phyloP scores from a whole-genome alignment of 2,113 vertebrate genomes.

The Felis chaus region DNA sequence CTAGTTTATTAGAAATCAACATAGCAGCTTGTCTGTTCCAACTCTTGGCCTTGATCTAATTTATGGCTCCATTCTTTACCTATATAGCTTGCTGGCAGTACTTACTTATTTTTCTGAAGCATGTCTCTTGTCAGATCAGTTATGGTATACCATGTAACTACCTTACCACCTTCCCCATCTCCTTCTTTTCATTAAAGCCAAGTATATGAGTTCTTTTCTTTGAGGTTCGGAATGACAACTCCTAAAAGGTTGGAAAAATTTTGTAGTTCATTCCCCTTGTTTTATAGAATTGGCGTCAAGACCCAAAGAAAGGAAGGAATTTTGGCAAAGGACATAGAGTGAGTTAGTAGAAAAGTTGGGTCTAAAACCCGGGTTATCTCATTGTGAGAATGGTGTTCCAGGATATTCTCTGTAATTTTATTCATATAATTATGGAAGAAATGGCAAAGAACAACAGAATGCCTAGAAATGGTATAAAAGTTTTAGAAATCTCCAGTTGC shows the following conservation, averaged over 20 bases:
- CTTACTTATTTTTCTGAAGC: background rate
- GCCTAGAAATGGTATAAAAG: background rate
- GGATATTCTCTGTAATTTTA: background rate
- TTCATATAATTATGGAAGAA: background rate
- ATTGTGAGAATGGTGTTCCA: background rate
- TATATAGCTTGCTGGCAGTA: background rate
- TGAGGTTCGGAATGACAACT: slow-evolving; percentile 10
- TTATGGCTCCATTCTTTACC: slow-evolving; percentile 19
- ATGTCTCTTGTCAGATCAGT: background rate
- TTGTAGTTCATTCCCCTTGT: background rate
- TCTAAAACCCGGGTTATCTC: background rate
- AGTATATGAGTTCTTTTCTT: slow-evolving; percentile 31
- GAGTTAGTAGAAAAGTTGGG: slow-evolving; percentile 14
- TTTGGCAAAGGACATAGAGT: background rate
- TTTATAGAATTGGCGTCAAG: slow-evolving; percentile 23
- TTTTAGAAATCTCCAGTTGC: slow-evolving; percentile 13
- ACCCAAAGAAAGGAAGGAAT: background rate
- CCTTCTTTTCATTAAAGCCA: slow-evolving; percentile 19
- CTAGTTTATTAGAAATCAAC: slow-evolving; percentile 22
- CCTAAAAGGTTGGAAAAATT: slow-evolving; percentile 35
- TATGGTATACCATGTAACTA: background rate
- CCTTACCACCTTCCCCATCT: background rate
- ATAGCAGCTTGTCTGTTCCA: background rate
- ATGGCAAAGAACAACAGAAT: slow-evolving; percentile 9
- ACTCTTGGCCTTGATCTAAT: slow-evolving; percentile 31